A percentile compares a stretch with the other conserved stretches of the same genome.
Evolutionary conservation across 1,140 invertebrate species (phyloP).

Genomic region (Patella vulgata): DNA sequence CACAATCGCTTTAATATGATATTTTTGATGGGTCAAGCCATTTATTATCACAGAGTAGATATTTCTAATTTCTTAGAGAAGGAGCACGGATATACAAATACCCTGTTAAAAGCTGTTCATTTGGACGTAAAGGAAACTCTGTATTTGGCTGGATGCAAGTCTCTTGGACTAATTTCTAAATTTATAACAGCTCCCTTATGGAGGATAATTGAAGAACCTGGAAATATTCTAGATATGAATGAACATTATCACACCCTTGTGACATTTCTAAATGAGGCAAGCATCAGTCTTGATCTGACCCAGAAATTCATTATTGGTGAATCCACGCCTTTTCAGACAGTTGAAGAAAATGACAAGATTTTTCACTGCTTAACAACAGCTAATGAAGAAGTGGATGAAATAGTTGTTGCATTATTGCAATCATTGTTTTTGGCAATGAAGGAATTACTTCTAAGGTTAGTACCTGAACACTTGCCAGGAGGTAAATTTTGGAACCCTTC

Average conservation of each 20-base stretch:
- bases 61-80: no score
- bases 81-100: no score
- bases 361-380: neutral
- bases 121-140: no score
- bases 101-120: no score
- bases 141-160: slow-evolving; percentile 6
- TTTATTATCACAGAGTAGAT: no score
- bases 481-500: slow-evolving; percentile 5
- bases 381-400: neutral
- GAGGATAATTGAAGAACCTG: slow-evolving; percentile 4
- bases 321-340: no score
- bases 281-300: no score
- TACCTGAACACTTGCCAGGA: slow-evolving; percentile 21
- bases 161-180: slow-evolving; percentile 5
- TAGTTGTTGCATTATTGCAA: neutral
- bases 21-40: slow-evolving; percentile 6
- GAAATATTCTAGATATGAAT: slow-evolving; percentile 6
- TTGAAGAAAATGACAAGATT: slow-evolving; percentile 3
- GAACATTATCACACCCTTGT: neutral
- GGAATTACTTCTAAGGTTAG: slow-evolving; percentile 9
- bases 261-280: no score
- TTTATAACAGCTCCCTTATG: slow-evolving; percentile 12
- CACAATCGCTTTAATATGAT: slow-evolving; percentile 14
- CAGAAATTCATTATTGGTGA: no score
- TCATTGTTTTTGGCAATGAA: slow-evolving; percentile 11